Evolutionary conservation across 2,888 invertebrate genomes (phyloP).

Genomic region (Meteorus colon): DNA sequence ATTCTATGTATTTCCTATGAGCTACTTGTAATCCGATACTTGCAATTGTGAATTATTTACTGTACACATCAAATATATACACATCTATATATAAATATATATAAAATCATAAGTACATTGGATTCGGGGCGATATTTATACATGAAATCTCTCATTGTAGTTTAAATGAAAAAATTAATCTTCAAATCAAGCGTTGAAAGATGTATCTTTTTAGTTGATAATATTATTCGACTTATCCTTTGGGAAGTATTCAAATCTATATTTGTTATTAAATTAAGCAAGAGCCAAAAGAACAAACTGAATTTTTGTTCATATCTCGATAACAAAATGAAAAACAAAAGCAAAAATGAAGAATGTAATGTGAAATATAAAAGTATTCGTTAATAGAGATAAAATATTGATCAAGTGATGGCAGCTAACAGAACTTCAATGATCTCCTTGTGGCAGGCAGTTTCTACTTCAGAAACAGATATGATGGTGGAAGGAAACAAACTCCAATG

Average conservation of each 20-base stretch:
- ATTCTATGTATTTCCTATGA: slow-evolving; percentile 58
- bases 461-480: slow-evolving; percentile 9
- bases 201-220: neutral
- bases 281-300: neutral
- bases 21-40: slow-evolving; percentile 63
- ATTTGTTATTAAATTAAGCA: slow-evolving; percentile 1
- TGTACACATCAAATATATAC: neutral
- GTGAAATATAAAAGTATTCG: neutral
- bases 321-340: neutral
- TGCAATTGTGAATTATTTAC: slow-evolving; percentile 32
- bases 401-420: slow-evolving; percentile 16
- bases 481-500: neutral
- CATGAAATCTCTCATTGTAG: neutral
- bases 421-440: slow-evolving; percentile 41
- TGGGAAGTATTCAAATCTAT: neutral
- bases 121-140: neutral
- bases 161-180: neutral
- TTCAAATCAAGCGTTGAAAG: neutral
- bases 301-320: slow-evolving; percentile 3
- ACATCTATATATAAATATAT: slow-evolving; percentile 11
- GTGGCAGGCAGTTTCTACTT: slow-evolving; percentile 34
- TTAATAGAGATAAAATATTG: slow-evolving; percentile 7
- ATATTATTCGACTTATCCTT: slow-evolving; percentile 17
- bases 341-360: neutral
- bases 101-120: neutral